Base-by-base conservation (phyloP, 2,888 invertebrate species). In the Strigamia crassipes region DNA sequence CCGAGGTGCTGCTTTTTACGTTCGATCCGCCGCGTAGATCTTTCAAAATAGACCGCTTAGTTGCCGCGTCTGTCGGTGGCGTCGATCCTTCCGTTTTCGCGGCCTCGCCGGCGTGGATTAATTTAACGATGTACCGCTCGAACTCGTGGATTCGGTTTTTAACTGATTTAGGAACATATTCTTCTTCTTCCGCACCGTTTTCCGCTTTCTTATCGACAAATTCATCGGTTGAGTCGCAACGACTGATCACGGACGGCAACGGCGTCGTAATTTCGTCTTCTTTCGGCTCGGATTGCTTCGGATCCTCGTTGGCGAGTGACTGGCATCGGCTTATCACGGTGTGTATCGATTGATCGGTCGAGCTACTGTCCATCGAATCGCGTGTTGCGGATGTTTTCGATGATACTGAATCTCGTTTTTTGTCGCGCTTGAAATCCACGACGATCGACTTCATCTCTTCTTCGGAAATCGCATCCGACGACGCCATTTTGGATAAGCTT, bases 241-340 rank as follows among this genome's bases (percentile, higher is more conserved):
- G 61, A 10, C 61, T 61, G 2, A 61, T 61, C 21, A 61, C 61
- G n/a, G 61, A 61, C 18, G 61, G 61, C n/a, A 61, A 21, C 2
- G 61, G 18, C 61, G 61, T 18, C 10, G 3, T 1, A n/a, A 3
- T 8, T 18, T 61, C 61, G 10, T 61, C 18, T 61, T 61, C 61
- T 9, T 18, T 42, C 42, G 42, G 18, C 18, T 61, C 61, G 21
- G 21, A 5, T 61, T 61, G n/a, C 1, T 3, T 61, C 1, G 10
- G 3, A 6, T 61, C 13, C 2, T n/a, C 61, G 61, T 61, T 18
- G 21, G 21, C 61, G 9, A 21, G 4, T 18, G 61, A 61, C 21
- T 61, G 61, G 61, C 61, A 61, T 21, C 61, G 61, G 18, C 61
- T 61, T 61, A 61, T 61, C 3, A 61, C 61, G 21, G 61, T 61